Conservation (phyloP, 2,888 invertebrate species). For the Ormia ochracea region DNA sequence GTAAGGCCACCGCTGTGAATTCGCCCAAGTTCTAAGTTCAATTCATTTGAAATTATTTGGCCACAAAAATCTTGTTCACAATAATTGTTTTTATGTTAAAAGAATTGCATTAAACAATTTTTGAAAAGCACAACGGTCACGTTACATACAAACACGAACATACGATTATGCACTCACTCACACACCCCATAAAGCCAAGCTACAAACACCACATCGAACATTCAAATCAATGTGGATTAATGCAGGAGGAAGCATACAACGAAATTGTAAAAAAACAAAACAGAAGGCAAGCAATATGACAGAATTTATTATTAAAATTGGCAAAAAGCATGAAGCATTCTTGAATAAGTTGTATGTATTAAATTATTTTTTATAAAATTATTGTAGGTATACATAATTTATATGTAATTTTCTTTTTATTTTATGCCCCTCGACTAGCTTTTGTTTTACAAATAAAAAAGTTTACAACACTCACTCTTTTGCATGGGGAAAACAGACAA, state of each 20-base stretch:
- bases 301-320: constrained; percentile 17
- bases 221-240: constrained; percentile 32
- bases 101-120: too few relatives aligned
- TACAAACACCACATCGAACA: not conserved
- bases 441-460: not conserved
- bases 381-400: not conserved
- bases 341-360: not conserved
- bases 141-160: too few relatives aligned
- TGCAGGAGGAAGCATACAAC: not conserved
- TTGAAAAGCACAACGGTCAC: too few relatives aligned
- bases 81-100: too few relatives aligned
- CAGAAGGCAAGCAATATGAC: not conserved
- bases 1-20: too few relatives aligned
- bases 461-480: constrained; percentile 14
- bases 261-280: not conserved
- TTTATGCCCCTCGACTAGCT: not conserved
- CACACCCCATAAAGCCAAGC: not conserved
- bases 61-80: too few relatives aligned
- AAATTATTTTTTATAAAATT: not conserved
- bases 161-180: not conserved
- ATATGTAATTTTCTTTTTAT: not conserved
- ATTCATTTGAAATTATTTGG: too few relatives aligned
- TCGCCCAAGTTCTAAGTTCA: too few relatives aligned
- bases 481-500: constrained; percentile 28
- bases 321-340: constrained; percentile 5